Evolutionary conservation across 1,140 invertebrate genomes (phyloP).

Genomic region (Macrocentrus cingulum): DNA sequence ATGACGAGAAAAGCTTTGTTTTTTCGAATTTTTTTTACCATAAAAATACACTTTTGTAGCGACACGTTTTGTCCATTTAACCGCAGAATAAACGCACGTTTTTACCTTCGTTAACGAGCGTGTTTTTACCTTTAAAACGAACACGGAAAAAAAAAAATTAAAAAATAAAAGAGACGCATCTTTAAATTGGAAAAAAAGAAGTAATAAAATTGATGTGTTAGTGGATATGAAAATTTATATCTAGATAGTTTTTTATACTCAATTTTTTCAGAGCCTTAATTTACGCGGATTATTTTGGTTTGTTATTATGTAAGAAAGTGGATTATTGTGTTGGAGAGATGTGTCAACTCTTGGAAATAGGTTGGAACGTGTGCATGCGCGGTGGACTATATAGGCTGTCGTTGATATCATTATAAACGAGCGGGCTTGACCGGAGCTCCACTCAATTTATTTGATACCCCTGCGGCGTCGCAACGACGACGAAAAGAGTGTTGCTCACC

Average conservation of each 20-base stretch:
- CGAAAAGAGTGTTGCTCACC: not conserved
- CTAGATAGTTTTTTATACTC: no score
- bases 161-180: not conserved
- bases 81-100: constrained; percentile 1
- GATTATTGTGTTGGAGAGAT: no score
- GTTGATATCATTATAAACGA: constrained; percentile 46
- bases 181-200: no score
- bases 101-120: constrained; percentile 11
- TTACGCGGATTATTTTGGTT: no score
- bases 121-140: not conserved
- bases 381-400: constrained; percentile 32
- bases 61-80: constrained; percentile 3
- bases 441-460: constrained; percentile 46
- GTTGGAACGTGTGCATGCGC: not conserved
- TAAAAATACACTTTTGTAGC: constrained; percentile 7
- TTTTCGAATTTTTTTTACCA: no score
- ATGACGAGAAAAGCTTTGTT: not conserved
- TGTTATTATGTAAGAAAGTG: no score
- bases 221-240: no score
- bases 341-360: no score
- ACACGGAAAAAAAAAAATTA: not conserved
- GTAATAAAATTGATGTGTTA: no score
- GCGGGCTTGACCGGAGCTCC: constrained; percentile 38
- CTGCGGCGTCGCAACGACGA: constrained; percentile 20
- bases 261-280: no score